phyloP scores from a whole-genome alignment of 2,113 vertebrate genomes.

The Apus apus region DNA sequence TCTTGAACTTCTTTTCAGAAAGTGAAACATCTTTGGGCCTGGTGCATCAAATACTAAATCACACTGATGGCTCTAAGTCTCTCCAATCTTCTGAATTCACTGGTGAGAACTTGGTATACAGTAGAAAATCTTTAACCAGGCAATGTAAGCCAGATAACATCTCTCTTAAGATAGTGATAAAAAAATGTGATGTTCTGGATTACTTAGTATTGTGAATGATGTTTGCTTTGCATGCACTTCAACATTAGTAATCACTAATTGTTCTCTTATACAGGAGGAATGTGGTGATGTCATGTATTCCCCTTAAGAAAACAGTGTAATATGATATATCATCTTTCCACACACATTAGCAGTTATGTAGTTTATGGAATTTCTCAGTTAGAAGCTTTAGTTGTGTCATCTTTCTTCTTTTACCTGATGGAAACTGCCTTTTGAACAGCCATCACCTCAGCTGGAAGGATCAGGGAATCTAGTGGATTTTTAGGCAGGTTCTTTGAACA shows the following conservation, averaged over 20 bases:
- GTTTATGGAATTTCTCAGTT: background rate
- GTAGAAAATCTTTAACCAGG: constrained; percentile 29
- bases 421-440: background rate
- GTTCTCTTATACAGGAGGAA: background rate
- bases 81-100: constrained; percentile 50
- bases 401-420: background rate
- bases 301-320: background rate
- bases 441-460: background rate
- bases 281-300: background rate
- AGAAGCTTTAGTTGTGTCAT: background rate
- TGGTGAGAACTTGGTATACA: constrained; percentile 63
- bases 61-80: constrained; percentile 59
- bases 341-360: background rate
- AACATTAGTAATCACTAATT: background rate
- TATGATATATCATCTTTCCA: background rate
- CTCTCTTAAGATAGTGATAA: background rate
- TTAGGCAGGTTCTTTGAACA: background rate
- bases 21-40: constrained; percentile 55
- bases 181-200: background rate
- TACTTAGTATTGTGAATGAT: background rate
- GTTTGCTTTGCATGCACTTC: constrained; percentile 41
- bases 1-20: constrained; percentile 63
- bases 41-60: constrained; percentile 55
- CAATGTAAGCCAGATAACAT: constrained; percentile 6
- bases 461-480: background rate